Evolutionary conservation across 2,888 invertebrate species (phyloP), one percentile per base, ranked within the genome.

Genomic region (Mimachlamys varia): DNA sequence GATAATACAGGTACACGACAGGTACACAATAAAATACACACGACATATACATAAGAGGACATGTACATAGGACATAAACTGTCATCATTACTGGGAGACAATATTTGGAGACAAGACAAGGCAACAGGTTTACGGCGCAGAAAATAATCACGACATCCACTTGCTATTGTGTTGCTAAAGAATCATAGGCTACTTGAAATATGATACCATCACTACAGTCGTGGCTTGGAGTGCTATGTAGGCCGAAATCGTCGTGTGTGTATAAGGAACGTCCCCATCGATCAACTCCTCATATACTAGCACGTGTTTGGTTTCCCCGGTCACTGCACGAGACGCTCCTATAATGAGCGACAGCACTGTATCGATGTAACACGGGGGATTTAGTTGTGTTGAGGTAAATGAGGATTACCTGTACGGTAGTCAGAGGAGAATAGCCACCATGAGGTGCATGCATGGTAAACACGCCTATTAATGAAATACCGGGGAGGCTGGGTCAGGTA

Each of bases 401-500:
- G 27, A 76, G 33, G 76, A 76, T 76, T 76, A 76, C 76, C 76
- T 76, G 76, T 76, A 33, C 76, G 33, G 76, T 76, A 76, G 76
- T 76, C 76, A 33, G 76, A 33, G 22, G 76, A 76, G 33, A 76
- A 76, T 76, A 27, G 33, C 27, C 27, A 76, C 76, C 76, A 15
- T 33, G 33, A 76, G 76, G 76, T 76, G 17, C 76, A 76, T 33
- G 33, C 76, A 27, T 33, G 33, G 76, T 76, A 76, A 76, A 76
- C 76, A 76, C 76, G 76, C 33, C 33, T 76, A 76, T 76, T 33
- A 76, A 76, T 76, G 76, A 76, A 76, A 76, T 76, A 76, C 76
- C 15, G 76, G 76, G 76, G 33, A 76, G n/a, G 76, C 76, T 76
- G 76, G 76, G 76, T 76, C 76, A 76, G 76, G 76, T 76, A 76